Evolutionary conservation across 1,140 invertebrate species (phyloP).

Genomic region (Galendromus occidentalis): DNA sequence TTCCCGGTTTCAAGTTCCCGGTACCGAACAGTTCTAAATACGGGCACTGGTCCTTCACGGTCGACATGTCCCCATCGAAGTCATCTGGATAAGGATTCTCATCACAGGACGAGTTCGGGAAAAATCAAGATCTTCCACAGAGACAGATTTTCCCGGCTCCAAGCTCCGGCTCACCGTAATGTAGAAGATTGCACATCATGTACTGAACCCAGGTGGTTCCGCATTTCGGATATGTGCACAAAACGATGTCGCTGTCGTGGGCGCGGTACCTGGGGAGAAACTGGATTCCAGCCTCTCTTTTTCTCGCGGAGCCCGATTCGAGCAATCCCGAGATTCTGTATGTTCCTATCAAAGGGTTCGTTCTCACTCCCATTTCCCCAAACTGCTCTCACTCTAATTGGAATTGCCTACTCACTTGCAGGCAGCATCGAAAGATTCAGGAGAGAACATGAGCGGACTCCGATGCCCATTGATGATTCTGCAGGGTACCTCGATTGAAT

Average conservation of each 20-base stretch:
- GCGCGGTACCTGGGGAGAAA: neutral
- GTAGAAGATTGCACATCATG: neutral
- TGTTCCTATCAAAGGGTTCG: neutral
- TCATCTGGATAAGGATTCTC: neutral
- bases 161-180: neutral
- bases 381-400: too few relatives aligned
- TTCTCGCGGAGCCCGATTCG: neutral
- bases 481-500: too few relatives aligned
- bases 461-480: too few relatives aligned
- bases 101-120: neutral
- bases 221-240: slow-evolving; percentile 18
- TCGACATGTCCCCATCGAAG: neutral
- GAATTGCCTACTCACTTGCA: too few relatives aligned
- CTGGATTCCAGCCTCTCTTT: neutral
- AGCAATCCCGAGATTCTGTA: neutral
- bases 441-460: too few relatives aligned
- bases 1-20: neutral
- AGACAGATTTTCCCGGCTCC: too few relatives aligned
- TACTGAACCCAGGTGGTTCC: slow-evolving; percentile 27
- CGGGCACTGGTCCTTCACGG: neutral
- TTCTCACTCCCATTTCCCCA: neutral
- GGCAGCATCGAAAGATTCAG: too few relatives aligned
- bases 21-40: neutral
- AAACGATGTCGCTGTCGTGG: slow-evolving; percentile 14
- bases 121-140: too few relatives aligned